phyloP scores from a whole-genome alignment of 64 coral and sea anemone genomes.

The Porites australiensis region DNA sequence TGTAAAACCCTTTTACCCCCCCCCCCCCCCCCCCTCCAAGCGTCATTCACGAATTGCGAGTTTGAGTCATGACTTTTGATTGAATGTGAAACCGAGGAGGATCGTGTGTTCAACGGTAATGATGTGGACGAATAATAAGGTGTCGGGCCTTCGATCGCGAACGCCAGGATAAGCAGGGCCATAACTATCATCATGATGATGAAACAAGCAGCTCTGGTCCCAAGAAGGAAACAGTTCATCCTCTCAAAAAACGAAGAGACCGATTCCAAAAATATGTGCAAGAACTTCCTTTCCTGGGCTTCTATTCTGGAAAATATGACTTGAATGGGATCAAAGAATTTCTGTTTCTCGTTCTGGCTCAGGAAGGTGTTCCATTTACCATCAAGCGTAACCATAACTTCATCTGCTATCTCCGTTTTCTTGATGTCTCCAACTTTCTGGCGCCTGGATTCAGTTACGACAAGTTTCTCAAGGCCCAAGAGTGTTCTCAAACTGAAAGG shows the following conservation, averaged over 20 bases:
- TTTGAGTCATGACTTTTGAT: too few species aligned
- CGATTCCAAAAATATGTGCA: neutral
- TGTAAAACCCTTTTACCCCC: too few species aligned
- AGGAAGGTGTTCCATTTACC: neutral
- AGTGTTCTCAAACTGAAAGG: slow-evolving; percentile 8
- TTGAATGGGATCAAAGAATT: neutral
- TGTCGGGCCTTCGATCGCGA: too few species aligned
- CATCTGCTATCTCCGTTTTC: slow-evolving; percentile 33
- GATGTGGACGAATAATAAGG: too few species aligned
- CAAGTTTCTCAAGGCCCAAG: slow-evolving; percentile 35
- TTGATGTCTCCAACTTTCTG: slow-evolving; percentile 19
- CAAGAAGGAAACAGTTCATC: neutral
- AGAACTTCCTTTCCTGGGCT: neutral
- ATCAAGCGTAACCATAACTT: slow-evolving; percentile 17
- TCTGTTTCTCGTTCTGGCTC: neutral
- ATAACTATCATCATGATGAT: too few species aligned
- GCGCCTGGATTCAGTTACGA: slow-evolving; percentile 36
- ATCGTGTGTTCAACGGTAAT: too few species aligned
- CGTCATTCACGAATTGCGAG: too few species aligned
- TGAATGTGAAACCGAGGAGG: too few species aligned
- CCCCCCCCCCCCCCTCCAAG: too few species aligned
- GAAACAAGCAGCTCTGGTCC: too few species aligned
- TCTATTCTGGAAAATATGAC: neutral
- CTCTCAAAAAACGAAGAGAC: neutral
- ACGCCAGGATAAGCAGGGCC: too few species aligned